Evolutionary conservation across 2,113 vertebrate species (phyloP).

Genomic region (Ameiurus melas): DNA sequence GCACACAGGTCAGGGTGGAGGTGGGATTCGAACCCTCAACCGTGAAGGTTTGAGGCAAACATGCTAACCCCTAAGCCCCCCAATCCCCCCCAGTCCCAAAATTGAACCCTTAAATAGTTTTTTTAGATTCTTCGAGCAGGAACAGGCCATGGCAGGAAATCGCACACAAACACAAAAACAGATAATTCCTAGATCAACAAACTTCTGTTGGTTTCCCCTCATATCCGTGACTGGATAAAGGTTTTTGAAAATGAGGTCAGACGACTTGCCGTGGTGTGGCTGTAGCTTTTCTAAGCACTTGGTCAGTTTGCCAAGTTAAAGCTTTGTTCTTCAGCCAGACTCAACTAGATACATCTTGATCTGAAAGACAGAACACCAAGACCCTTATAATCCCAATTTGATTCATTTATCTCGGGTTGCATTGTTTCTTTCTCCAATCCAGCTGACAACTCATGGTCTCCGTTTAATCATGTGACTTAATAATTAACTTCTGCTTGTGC

Average conservation of each 20-base stretch:
- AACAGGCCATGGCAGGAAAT: background rate
- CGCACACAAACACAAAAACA: background rate
- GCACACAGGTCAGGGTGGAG: too few relatives aligned
- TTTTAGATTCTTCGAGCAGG: background rate
- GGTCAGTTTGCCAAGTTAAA: background rate
- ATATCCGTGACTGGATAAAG: background rate
- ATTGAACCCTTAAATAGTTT: background rate
- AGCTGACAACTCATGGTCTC: background rate
- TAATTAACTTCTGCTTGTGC: constrained; percentile 43
- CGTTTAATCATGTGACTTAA: constrained; percentile 25
- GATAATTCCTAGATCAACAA: background rate
- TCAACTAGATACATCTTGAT: background rate
- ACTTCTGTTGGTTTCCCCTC: background rate
- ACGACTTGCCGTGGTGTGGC: background rate
- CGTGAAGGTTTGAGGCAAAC: too few relatives aligned
- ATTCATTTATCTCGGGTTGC: background rate
- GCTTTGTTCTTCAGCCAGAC: constrained; percentile 5
- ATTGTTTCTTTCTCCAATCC: background rate
- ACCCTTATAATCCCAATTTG: background rate
- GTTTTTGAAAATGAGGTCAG: background rate
- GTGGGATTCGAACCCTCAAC: too few relatives aligned
- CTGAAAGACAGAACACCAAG: background rate
- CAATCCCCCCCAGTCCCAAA: too few relatives aligned
- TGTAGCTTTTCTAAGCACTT: background rate
- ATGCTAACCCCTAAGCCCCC: too few relatives aligned